phyloP scores from a whole-genome alignment of 2,888 invertebrate genomes.

The Himalopsyche japonica region DNA sequence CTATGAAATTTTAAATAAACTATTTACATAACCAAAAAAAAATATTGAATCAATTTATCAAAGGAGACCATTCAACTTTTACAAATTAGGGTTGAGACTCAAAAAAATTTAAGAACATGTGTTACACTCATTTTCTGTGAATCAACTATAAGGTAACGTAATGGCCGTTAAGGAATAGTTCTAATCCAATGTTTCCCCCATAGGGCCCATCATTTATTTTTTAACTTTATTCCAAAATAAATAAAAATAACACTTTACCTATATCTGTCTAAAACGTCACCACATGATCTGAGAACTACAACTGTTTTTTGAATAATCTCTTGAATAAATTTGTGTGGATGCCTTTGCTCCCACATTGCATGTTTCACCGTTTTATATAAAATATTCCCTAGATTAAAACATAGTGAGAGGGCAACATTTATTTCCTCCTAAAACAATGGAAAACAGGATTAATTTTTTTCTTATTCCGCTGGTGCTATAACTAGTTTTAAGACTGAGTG shows the following conservation, averaged over 20 bases:
- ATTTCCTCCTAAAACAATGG: conserved; percentile 54
- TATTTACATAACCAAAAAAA: too few relatives aligned
- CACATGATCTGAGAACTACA: conserved; percentile 61
- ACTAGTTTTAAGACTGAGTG: not conserved
- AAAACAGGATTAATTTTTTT: not conserved
- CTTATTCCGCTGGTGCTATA: too few relatives aligned
- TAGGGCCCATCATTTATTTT: too few relatives aligned
- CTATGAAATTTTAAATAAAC: conserved; percentile 42
- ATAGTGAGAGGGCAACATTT: conserved; percentile 53
- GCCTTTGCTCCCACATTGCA: conserved; percentile 59
- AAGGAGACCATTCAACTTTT: too few relatives aligned
- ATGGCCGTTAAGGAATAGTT: too few relatives aligned
- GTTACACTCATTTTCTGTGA: too few relatives aligned
- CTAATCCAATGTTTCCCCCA: too few relatives aligned
- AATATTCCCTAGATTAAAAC: conserved; percentile 58
- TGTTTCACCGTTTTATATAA: conserved; percentile 59
- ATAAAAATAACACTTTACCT: conserved; percentile 48
- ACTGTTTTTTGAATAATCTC: conserved; percentile 60
- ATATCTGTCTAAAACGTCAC: conserved; percentile 61
- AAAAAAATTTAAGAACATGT: too few relatives aligned
- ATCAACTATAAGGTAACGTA: too few relatives aligned
- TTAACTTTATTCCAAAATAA: not conserved
- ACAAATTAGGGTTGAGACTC: too few relatives aligned
- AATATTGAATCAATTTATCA: too few relatives aligned
- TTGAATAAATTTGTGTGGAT: conserved; percentile 52